Evolutionary conservation across 2,797 vertebrate species (phyloP).

Genomic region (Poecilia velifera): DNA sequence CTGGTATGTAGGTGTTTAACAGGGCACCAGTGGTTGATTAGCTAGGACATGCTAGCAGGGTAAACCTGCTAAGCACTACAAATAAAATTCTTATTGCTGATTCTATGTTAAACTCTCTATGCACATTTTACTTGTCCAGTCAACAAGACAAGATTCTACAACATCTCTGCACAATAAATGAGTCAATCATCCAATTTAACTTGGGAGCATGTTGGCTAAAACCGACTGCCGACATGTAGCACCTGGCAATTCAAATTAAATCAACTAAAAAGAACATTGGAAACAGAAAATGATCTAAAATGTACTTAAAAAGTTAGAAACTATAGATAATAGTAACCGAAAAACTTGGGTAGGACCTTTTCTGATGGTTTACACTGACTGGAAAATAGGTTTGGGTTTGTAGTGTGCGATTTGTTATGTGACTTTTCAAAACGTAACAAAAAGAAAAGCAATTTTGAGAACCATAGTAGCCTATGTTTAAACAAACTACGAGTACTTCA

Average conservation of each 20-base stretch:
- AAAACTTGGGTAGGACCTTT: not conserved
- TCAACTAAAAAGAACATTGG: not conserved
- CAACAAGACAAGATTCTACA: not conserved
- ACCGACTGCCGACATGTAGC: not conserved
- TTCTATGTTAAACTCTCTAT: not conserved
- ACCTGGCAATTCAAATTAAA: not conserved
- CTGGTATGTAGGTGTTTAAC: not conserved
- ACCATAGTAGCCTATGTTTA: not conserved
- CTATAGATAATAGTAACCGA: not conserved
- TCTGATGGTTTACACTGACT: not conserved
- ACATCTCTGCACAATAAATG: not conserved
- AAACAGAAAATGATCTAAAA: not conserved
- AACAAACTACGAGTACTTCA: slow-evolving; percentile 24
- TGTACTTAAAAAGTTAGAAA: not conserved
- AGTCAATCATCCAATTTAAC: not conserved
- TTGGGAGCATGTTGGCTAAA: not conserved
- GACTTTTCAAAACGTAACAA: not conserved
- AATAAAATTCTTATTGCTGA: not conserved
- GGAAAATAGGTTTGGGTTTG: not conserved
- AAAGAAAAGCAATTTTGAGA: not conserved
- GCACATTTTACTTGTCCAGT: not conserved
- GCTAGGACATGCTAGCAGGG: not conserved
- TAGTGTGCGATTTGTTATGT: not conserved
- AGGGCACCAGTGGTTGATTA: not conserved
- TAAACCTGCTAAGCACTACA: not conserved